A percentile compares a stretch with the other conserved stretches of the same genome.
Evolutionary conservation across 2,888 invertebrate genomes (phyloP).

Genomic region (Eulithis testata): DNA sequence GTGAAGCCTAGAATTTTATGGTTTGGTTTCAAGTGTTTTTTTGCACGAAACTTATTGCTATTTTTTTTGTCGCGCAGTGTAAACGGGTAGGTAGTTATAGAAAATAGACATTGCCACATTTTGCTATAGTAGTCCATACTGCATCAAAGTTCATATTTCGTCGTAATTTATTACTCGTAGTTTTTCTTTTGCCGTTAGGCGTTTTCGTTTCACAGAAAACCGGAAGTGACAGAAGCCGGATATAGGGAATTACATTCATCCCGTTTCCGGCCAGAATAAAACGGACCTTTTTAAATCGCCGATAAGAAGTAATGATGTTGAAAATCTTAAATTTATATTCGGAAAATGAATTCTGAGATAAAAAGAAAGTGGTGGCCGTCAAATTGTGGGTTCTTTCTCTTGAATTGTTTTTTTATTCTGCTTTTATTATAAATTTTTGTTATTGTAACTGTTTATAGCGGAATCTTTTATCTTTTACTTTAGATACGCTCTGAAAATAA

Average conservation of each 20-base stretch:
- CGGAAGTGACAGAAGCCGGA: constrained; percentile 5
- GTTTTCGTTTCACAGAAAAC: constrained; percentile 52
- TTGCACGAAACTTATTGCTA: too few species aligned
- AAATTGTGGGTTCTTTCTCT: constrained; percentile 17
- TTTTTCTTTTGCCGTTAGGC: too few species aligned
- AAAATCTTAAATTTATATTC: constrained; percentile 77
- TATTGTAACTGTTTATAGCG: neutral
- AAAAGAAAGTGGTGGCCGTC: constrained; percentile 30
- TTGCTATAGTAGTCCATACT: too few species aligned
- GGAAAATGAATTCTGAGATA: constrained; percentile 60
- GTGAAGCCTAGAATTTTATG: too few species aligned
- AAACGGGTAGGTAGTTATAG: too few species aligned
- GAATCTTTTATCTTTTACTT: too few species aligned
- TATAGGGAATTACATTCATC: constrained; percentile 72
- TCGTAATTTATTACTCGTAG: too few species aligned
- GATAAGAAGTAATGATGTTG: constrained; percentile 74
- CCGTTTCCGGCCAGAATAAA: constrained; percentile 60
- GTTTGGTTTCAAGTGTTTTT: too few species aligned
- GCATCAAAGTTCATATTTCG: too few species aligned
- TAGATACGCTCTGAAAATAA: too few species aligned
- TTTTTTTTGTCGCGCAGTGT: too few species aligned
- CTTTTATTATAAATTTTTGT: neutral
- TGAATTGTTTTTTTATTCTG: constrained; percentile 8
- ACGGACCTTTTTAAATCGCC: constrained; percentile 67
- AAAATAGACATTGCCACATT: too few species aligned